Conservation (phyloP, 2,888 invertebrate species). For the Drosophila buzzatii region DNA sequence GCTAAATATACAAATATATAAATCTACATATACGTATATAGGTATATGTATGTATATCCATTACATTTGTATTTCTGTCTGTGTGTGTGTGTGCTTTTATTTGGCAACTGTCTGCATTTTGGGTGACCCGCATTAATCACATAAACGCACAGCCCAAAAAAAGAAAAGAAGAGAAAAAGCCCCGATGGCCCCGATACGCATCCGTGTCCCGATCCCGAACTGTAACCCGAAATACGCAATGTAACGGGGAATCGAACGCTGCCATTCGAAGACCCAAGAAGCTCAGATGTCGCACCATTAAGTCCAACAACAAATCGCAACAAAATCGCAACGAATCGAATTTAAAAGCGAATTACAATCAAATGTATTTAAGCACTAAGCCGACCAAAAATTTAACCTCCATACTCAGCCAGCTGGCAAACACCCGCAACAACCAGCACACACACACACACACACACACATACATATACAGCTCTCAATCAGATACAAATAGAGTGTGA, state of each 20-base stretch:
- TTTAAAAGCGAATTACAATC: slow-evolving; percentile 81
- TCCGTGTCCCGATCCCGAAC: slow-evolving; percentile 6
- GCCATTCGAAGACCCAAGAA: slow-evolving; percentile 24
- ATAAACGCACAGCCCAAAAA: slow-evolving; percentile 25
- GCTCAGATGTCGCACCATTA: slow-evolving; percentile 80
- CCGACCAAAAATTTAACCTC: slow-evolving; percentile 67
- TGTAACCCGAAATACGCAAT: slow-evolving; percentile 11
- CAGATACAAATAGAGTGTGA: slow-evolving; percentile 21
- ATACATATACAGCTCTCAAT: slow-evolving; percentile 12
- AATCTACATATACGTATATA: neutral
- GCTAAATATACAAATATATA: neutral
- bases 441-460: neutral
- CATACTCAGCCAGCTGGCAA: slow-evolving; percentile 17
- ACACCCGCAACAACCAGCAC: slow-evolving; percentile 18
- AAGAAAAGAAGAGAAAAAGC: neutral
- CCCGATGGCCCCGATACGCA: slow-evolving; percentile 12
- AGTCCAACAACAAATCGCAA: slow-evolving; percentile 78
- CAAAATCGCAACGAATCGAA: slow-evolving; percentile 72
- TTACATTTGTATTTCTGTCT: neutral
- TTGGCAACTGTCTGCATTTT: slow-evolving; percentile 40
- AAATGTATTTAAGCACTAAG: slow-evolving; percentile 80
- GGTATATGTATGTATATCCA: neutral
- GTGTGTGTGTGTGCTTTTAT: slow-evolving; percentile 10
- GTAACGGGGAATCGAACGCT: slow-evolving; percentile 2
- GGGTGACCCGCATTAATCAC: slow-evolving; percentile 73